Conservation (phyloP, 1,140 invertebrate genomes). For the Aradophagus sp. region DNA sequence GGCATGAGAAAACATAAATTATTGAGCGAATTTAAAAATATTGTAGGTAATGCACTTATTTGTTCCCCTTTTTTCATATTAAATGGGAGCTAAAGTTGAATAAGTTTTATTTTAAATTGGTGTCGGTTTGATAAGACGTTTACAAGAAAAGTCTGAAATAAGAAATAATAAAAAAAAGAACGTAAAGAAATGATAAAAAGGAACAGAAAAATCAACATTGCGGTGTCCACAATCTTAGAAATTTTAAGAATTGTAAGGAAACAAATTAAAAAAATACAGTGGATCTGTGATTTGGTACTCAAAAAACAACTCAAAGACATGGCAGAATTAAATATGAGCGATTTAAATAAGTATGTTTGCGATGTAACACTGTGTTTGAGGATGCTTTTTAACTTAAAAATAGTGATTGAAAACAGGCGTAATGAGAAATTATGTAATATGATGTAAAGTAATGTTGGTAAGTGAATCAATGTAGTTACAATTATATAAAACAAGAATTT, state of each 20-base stretch:
- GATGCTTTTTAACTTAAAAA: constrained; percentile 43
- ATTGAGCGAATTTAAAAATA: no score
- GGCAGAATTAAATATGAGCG: constrained; percentile 11
- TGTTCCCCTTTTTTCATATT: no score
- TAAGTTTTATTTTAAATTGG: no score
- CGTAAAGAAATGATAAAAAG: no score
- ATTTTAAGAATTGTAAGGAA: constrained; percentile 32
- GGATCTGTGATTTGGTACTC: constrained; percentile 38
- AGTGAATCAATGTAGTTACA: constrained; percentile 50
- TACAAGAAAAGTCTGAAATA: no score
- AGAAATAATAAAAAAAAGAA: constrained; percentile 1
- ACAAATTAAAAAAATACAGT: constrained; percentile 14
- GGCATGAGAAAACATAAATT: no score
- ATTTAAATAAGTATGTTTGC: constrained; percentile 52
- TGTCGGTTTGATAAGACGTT: no score
- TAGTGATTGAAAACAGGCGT: constrained; percentile 50
- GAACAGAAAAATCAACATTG: no score
- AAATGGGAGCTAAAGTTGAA: no score
- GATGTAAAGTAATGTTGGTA: constrained; percentile 49
- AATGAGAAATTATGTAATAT: constrained; percentile 52
- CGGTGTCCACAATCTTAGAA: constrained; percentile 40
- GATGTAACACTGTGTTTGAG: constrained; percentile 37
- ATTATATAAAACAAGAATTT: constrained; percentile 40
- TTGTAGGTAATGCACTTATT: no score
- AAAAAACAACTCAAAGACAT: constrained; percentile 17